Conservation (phyloP, 2,888 invertebrate genomes). For the Ditula angustiorana region DNA sequence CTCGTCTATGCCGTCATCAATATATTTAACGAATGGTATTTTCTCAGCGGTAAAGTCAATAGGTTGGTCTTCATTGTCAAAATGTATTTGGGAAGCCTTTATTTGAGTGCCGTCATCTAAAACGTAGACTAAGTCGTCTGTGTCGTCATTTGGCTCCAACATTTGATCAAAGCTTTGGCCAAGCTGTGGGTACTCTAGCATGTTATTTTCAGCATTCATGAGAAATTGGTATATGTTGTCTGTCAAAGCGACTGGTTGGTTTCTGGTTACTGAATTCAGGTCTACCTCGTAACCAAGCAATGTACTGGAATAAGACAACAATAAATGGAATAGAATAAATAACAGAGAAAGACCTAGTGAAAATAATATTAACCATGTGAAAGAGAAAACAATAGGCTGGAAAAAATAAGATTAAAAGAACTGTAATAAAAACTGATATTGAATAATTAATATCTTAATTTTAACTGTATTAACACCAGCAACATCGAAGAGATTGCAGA, state of each 20-base stretch:
- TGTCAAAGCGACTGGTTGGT: conserved; percentile 67
- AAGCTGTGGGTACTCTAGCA: conserved; percentile 46
- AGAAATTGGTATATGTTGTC: conserved; percentile 77
- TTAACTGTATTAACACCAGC: too few relatives aligned
- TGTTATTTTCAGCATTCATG: conserved; percentile 63
- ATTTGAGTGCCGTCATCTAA: conserved; percentile 80
- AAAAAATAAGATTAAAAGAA: too few relatives aligned
- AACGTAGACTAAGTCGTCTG: conserved; percentile 67
- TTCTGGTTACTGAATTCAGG: conserved; percentile 70
- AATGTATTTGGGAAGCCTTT: conserved; percentile 78
- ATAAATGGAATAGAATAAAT: not conserved
- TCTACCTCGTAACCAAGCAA: conserved; percentile 75
- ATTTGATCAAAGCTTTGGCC: conserved; percentile 56
- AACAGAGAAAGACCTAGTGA: too few relatives aligned
- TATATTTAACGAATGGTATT: conserved; percentile 73
- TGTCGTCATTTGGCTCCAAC: conserved; percentile 50
- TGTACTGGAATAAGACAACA: conserved; percentile 53
- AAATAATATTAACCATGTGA: too few relatives aligned
- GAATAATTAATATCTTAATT: too few relatives aligned
- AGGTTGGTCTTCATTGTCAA: conserved; percentile 75
- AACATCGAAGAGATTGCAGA: too few relatives aligned
- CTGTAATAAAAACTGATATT: too few relatives aligned
- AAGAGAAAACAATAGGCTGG: too few relatives aligned
- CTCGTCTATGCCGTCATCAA: conserved; percentile 56
- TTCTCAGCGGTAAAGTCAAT: conserved; percentile 71